These are phyloP conservation scores for Nothoprocta pentlandii DNA, from an alignment of 2,113 vertebrate genomes.

Conservation along the genomic window DNA sequence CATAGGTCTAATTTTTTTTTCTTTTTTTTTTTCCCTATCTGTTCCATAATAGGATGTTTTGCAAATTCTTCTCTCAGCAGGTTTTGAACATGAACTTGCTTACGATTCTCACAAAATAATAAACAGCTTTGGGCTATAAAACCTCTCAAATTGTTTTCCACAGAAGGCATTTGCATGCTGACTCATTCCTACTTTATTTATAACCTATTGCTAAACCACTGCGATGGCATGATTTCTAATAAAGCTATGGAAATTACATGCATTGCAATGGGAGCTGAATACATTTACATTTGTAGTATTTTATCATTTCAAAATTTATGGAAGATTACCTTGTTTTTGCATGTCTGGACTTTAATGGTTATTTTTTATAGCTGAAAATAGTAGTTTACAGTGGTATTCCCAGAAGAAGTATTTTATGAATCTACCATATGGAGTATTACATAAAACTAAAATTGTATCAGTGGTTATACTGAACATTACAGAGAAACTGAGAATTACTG, in stretches of 20 bases:
- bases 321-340: constrained; percentile 87
- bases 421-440: constrained; percentile 81
- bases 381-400: constrained; percentile 84
- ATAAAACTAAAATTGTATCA: constrained; percentile 77
- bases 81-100: constrained; percentile 80
- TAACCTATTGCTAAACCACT: constrained; percentile 76
- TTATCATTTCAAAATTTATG: constrained; percentile 85
- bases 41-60: constrained; percentile 69
- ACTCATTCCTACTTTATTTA: constrained; percentile 84
- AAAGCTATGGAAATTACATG: constrained; percentile 83
- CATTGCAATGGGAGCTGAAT: constrained; percentile 81
- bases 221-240: constrained; percentile 81
- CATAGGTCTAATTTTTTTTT: constrained; percentile 21
- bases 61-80: constrained; percentile 79
- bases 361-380: constrained; percentile 85
- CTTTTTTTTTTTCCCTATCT: background rate
- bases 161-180: constrained; percentile 84
- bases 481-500: constrained; percentile 75
- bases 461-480: constrained; percentile 66
- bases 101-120: constrained; percentile 81
- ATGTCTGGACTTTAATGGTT: constrained; percentile 82
- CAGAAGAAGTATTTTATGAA: constrained; percentile 82
- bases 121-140: constrained; percentile 84
- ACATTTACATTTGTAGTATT: constrained; percentile 83
- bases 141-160: constrained; percentile 79